Conservation (phyloP, 2,113 vertebrate species). For the Alligator mississippiensis region DNA sequence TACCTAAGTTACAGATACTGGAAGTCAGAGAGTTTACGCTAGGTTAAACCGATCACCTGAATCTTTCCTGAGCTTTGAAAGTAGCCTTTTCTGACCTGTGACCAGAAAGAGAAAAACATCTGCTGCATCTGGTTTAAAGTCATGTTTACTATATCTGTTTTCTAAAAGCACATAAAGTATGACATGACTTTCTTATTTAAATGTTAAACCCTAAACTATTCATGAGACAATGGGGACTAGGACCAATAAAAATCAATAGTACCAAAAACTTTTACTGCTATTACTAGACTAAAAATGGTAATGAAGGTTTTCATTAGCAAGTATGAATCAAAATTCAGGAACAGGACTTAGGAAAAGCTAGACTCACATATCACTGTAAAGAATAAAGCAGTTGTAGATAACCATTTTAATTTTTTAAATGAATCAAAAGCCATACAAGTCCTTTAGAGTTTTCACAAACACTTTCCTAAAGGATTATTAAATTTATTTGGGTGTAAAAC, state of each 20-base stretch:
- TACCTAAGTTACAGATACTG: slow-evolving; percentile 1
- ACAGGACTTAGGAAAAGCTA: background rate
- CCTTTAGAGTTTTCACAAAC: slow-evolving; percentile 65
- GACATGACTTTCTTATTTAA: background rate
- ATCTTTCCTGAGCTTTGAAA: background rate
- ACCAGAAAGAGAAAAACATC: background rate
- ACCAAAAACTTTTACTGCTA: fast-evolving
- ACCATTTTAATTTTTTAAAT: slow-evolving; percentile 65
- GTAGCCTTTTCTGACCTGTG: background rate
- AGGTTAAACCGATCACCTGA: background rate
- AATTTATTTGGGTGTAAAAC: slow-evolving; percentile 44
- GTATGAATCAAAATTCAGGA: background rate
- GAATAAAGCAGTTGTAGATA: background rate
- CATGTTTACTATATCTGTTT: background rate
- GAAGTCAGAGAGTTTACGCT: background rate
- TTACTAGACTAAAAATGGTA: background rate
- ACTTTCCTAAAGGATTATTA: slow-evolving; percentile 53
- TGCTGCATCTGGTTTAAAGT: background rate
- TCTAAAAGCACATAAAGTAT: background rate
- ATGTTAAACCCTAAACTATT: background rate
- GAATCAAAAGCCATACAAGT: slow-evolving; percentile 51
- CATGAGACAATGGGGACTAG: background rate
- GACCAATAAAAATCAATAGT: background rate
- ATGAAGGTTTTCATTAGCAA: background rate
- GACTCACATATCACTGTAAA: background rate